Evolutionary conservation across 2,113 vertebrate species (phyloP), one percentile per base, ranked within the genome.

Genomic region (Ploceus nigricollis): DNA sequence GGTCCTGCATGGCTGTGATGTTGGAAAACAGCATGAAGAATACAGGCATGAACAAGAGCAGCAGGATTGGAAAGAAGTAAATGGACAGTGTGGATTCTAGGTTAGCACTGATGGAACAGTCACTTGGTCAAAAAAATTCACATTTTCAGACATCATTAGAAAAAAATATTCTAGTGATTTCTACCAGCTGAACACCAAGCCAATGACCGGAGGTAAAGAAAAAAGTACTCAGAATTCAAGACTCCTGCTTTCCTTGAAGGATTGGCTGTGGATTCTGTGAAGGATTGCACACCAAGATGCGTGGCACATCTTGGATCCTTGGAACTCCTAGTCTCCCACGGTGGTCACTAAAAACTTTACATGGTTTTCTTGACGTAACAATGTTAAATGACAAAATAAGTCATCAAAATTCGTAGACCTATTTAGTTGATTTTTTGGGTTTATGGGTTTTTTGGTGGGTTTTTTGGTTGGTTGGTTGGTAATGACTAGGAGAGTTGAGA

Each of bases 231-330:
- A 39, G 25, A 20, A 25, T 57, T 87, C 17, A 64, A 71, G 37
- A 45, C 5, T 82, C 5, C 27, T 51, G 4, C 24, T 71, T 78
- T 78, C 24, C 9, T 39, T 18, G 27, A 42, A 78, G 42, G 7
- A 13, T 10, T 70, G 35, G 7, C 25, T 50, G 27, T 24, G 44
- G 79, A 30, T 18, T 7, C 37, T 42, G n/a, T n/a, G n/a, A n/a
- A n/a, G n/a, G n/a, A n/a, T n/a, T n/a, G n/a, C n/a, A n/a, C n/a
- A n/a, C n/a, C n/a, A n/a, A n/a, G n/a, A n/a, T n/a, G 40, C 0
- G 0, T 31, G 53, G 8, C 13, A 13, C 1, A 0, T 18, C 24
- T 58, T 19, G 21, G 13, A 31, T 65, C 7, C 35, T 35, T 66
- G 35, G 56, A 87, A 42, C 6, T 47, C 14, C 18, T 3, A 10